These are phyloP conservation scores for Sardinella longiceps DNA, from an alignment of 2,797 vertebrate species.

Conservation along the genomic window DNA sequence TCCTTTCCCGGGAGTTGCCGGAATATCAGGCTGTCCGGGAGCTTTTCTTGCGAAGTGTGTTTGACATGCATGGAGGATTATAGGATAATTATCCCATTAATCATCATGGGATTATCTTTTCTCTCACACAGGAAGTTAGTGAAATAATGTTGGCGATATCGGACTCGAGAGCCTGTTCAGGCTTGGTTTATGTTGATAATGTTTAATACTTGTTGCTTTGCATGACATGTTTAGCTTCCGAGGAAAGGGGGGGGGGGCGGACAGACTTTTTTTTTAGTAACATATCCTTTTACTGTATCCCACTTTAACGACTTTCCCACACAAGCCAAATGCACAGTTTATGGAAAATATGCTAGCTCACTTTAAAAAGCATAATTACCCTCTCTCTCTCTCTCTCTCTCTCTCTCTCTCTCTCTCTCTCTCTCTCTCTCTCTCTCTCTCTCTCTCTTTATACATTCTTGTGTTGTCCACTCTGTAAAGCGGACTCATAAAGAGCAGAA, in stretches of 20 bases:
- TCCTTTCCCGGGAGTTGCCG: background rate
- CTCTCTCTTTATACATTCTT: conserved; percentile 30
- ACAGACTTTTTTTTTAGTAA: background rate
- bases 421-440: background rate
- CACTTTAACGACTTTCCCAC: background rate
- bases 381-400: background rate
- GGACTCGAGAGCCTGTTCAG: background rate
- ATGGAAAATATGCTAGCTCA: background rate
- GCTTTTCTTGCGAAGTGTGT: background rate
- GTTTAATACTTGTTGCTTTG: background rate
- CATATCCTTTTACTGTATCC: background rate
- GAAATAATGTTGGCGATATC: background rate
- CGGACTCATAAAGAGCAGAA: background rate
- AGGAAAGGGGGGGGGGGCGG: background rate
- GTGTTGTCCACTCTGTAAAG: conserved; percentile 5
- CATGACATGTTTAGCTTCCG: background rate
- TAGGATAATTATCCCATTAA: background rate
- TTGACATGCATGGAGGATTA: background rate
- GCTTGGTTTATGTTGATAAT: background rate
- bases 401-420: background rate
- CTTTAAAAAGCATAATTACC: conserved; percentile 1
- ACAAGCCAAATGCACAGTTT: background rate
- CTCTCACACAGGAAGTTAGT: background rate
- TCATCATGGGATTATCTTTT: conserved; percentile 2
- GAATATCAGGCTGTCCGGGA: background rate